Evolutionary conservation across 2,888 invertebrate genomes (phyloP), one percentile per base, ranked within the genome.

Genomic region (Papilio demoleus): DNA sequence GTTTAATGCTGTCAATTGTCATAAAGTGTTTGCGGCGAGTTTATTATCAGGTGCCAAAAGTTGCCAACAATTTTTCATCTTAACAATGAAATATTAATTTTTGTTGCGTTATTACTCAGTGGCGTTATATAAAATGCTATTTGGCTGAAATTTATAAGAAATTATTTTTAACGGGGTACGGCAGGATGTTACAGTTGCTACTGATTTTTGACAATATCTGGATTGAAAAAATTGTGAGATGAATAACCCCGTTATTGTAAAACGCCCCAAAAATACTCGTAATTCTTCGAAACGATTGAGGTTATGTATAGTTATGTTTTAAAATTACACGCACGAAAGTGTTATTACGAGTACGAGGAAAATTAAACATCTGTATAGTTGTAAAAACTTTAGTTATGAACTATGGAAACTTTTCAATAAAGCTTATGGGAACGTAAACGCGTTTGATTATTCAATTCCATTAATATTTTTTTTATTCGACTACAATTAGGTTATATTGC

Each of bases 371-470:
- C 45, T 63, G 36, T 56, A 47, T 38, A 8, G 61, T 31, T 36
- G 56, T 62, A 42, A 24, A 56, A 62, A 50, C 34, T 65, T 40
- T 68, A 59, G 40, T 47, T 47, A 64, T 36, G 27, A 36, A 34
- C 17, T 63, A 58, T 63, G 67, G 80, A 79, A 74, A 76, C 81
- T 86, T 82, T 84, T 81, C 76, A 86, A 86, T 85, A 86, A 85
- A 87, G 78, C 75, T 80, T 81, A 65, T 65, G 65, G 59, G 50
- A 68, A 59, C 40, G 40, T 50, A 68, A 42, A 47, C 2, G 59
- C 6, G 19, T 64, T 60, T 68, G n/a, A 64, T 68, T 67, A 56
- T 67, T 67, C 19, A 42, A 42, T 19, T 27, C 14, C 27, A 36
- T 22, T 24, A 17, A 22, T 12, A 6, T 31, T 31, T 31, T 31